A percentile compares a stretch with the other conserved stretches of the same genome.
These are phyloP conservation scores for Scaptomyza cyrtandrae DNA, from an alignment of 2,888 invertebrate genomes.

Conservation along the genomic window DNA sequence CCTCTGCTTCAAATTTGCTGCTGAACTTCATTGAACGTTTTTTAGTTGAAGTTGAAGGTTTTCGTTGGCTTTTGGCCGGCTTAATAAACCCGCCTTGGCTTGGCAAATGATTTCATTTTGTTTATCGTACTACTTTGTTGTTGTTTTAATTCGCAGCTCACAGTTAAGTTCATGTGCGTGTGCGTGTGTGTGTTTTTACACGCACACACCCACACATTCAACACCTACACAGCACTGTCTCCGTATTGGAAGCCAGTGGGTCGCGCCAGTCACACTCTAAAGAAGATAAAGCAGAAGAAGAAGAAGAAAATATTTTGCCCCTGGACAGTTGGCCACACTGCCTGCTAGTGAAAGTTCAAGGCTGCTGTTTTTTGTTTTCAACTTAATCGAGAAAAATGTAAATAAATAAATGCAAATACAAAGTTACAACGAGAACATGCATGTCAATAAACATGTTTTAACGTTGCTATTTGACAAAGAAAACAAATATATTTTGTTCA, in stretches of 20 bases:
- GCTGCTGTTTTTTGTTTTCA: conserved; percentile 43
- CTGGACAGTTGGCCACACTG: conserved; percentile 30
- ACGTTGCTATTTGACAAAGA: conserved; percentile 45
- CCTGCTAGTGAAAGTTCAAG: conserved; percentile 70
- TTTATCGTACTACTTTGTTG: conserved; percentile 56
- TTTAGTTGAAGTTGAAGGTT: conserved; percentile 74
- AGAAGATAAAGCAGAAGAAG: not conserved
- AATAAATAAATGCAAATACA: conserved; percentile 8
- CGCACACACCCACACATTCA: conserved; percentile 3
- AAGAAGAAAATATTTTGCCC: conserved; percentile 37
- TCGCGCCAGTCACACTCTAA: conserved; percentile 29
- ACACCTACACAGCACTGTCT: conserved; percentile 27
- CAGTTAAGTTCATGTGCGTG: conserved; percentile 13
- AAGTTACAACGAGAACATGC: not conserved
- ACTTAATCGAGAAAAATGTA: conserved; percentile 26
- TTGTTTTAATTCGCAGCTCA: conserved; percentile 37
- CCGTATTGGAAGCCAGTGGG: conserved; percentile 29
- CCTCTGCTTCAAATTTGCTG: not conserved
- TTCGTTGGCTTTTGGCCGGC: conserved; percentile 55
- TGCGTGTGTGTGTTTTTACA: conserved; percentile 13
- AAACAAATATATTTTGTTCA: not conserved
- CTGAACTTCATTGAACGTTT: conserved; percentile 53
- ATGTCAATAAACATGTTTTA: conserved; percentile 31
- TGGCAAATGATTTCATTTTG: conserved; percentile 59
- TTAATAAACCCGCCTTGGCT: conserved; percentile 73